Evolutionary conservation across 2,888 invertebrate genomes (phyloP).

Genomic region (Trissolcus japonicus): DNA sequence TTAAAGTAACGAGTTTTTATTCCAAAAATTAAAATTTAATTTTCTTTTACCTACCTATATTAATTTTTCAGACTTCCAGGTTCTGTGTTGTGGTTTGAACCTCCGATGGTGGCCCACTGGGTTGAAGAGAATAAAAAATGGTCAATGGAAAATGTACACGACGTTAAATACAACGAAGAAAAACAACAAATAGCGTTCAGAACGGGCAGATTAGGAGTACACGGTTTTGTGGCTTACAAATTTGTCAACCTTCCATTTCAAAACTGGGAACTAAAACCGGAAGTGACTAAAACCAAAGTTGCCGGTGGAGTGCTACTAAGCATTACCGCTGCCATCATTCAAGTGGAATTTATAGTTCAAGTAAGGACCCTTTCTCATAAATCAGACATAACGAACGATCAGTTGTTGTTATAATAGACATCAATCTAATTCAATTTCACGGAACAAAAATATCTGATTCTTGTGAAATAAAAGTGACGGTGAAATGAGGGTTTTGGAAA

Average conservation of each 20-base stretch:
- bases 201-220: constrained; percentile 81
- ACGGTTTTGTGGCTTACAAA: constrained; percentile 83
- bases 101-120: constrained; percentile 87
- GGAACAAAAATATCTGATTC: background rate
- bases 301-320: constrained; percentile 75
- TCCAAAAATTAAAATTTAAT: constrained; percentile 19
- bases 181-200: constrained; percentile 87
- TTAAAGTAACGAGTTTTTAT: constrained; percentile 80
- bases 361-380: constrained; percentile 60
- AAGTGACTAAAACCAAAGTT: constrained; percentile 76
- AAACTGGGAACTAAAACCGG: constrained; percentile 88
- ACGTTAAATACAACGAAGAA: constrained; percentile 90
- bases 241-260: constrained; percentile 91
- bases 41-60: background rate
- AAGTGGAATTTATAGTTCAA: constrained; percentile 78
- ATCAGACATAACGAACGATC: background rate
- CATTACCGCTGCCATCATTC: constrained; percentile 79
- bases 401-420: background rate
- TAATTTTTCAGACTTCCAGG: constrained; percentile 79
- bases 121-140: constrained; percentile 79
- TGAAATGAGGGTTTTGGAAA: background rate
- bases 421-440: background rate
- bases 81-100: constrained; percentile 86
- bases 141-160: constrained; percentile 86
- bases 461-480: background rate